Evolutionary conservation across 2,797 vertebrate species (phyloP).

Genomic region (Esox lucius): DNA sequence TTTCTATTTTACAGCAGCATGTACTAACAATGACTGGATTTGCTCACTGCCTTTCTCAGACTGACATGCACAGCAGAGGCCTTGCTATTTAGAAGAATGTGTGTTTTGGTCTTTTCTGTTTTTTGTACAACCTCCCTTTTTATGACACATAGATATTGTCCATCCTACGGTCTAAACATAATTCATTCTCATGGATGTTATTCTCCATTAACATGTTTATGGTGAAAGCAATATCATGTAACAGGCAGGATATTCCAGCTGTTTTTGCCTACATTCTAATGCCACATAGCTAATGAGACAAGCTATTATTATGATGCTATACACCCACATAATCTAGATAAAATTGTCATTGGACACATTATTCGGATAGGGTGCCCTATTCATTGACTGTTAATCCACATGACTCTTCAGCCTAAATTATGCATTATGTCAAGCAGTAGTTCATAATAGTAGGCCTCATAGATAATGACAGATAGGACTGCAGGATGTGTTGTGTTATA

Average conservation of each 20-base stretch:
- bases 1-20: constrained; percentile 60
- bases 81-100: constrained; percentile 25
- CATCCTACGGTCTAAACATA: background rate
- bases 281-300: background rate
- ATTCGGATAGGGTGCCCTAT: background rate
- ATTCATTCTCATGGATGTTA: background rate
- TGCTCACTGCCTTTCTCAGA: constrained; percentile 43
- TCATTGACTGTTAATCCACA: background rate
- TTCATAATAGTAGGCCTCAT: background rate
- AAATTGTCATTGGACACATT: background rate
- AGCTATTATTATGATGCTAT: background rate
- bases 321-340: background rate
- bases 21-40: constrained; percentile 34
- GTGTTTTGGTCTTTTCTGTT: constrained; percentile 66
- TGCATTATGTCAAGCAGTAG: background rate
- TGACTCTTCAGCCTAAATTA: background rate
- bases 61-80: constrained; percentile 44
- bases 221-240: background rate
- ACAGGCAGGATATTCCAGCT: background rate
- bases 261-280: background rate
- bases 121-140: constrained; percentile 48
- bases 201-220: background rate
- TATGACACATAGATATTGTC: background rate
- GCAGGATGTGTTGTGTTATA: no score
- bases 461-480: no score